These are phyloP conservation scores for Misgurnus mizolepis DNA, from an alignment of 2,113 vertebrate species.

Conservation along the genomic window DNA sequence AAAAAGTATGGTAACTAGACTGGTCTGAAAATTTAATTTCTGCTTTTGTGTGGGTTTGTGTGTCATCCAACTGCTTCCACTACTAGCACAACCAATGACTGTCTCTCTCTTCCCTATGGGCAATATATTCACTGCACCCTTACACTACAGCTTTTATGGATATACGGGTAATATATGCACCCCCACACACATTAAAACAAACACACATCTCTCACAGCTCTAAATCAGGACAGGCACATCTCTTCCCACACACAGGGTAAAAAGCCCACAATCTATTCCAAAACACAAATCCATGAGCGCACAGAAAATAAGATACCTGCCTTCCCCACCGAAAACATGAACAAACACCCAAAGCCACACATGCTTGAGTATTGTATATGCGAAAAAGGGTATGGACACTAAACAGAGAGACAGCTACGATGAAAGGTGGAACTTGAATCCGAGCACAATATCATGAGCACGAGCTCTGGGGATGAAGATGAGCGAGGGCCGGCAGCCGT, in stretches of 20 bases:
- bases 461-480: background rate
- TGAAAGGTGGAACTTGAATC: conserved; percentile 16
- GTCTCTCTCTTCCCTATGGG: conserved; percentile 9
- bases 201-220: conserved; percentile 11
- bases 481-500: background rate
- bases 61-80: conserved; percentile 29
- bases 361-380: background rate
- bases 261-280: background rate
- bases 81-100: conserved; percentile 27
- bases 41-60: background rate
- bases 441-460: background rate
- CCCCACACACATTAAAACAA: conserved; percentile 20
- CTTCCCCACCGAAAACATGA: background rate
- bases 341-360: conserved; percentile 2
- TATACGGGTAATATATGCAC: conserved; percentile 17
- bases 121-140: conserved; percentile 6
- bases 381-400: background rate
- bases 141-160: background rate
- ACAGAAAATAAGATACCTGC: conserved; percentile 35
- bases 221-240: background rate
- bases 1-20: background rate
- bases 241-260: conserved; percentile 2
- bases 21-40: background rate
- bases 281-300: background rate
- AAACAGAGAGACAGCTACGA: conserved; percentile 10